A percentile compares a stretch with the other conserved stretches of the same genome.
Conservation (phyloP, 2,888 invertebrate genomes). For the Drosophila fulvimacula region DNA sequence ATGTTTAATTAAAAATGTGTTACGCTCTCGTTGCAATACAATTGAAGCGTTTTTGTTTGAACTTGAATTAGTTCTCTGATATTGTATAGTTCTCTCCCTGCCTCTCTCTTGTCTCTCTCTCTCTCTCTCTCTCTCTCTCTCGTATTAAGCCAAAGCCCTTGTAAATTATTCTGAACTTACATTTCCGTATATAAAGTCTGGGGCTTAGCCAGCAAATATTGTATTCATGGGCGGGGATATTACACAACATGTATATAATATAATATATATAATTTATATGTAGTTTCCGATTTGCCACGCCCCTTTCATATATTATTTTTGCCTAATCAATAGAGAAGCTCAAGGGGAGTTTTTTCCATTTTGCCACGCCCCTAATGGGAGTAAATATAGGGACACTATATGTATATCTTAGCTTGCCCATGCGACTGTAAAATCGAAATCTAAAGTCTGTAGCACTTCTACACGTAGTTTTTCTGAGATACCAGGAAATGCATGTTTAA, state of each 20-base stretch:
- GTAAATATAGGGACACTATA: no score
- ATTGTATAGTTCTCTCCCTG: not conserved
- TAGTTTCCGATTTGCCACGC: no score
- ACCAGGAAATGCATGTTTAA: no score
- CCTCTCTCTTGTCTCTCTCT: not conserved
- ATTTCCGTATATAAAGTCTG: slow-evolving; percentile 6
- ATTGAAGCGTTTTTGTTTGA: slow-evolving; percentile 1
- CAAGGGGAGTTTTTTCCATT: no score
- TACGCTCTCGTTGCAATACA: not conserved
- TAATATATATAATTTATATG: not conserved
- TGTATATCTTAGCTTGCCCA: no score
- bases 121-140: not conserved
- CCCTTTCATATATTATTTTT: no score
- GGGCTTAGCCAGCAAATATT: not conserved
- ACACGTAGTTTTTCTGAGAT: no score
- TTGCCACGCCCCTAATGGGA: no score
- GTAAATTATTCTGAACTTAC: not conserved
- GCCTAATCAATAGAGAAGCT: no score
- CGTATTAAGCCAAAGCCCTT: slow-evolving; percentile 2
- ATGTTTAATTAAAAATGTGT: slow-evolving; percentile 10
- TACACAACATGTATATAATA: not conserved
- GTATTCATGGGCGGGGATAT: not conserved
- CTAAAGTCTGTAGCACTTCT: no score
- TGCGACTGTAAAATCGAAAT: no score
- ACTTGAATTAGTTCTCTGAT: not conserved